phyloP scores from a whole-genome alignment of 2,797 vertebrate species.

The Siniperca scherzeri region DNA sequence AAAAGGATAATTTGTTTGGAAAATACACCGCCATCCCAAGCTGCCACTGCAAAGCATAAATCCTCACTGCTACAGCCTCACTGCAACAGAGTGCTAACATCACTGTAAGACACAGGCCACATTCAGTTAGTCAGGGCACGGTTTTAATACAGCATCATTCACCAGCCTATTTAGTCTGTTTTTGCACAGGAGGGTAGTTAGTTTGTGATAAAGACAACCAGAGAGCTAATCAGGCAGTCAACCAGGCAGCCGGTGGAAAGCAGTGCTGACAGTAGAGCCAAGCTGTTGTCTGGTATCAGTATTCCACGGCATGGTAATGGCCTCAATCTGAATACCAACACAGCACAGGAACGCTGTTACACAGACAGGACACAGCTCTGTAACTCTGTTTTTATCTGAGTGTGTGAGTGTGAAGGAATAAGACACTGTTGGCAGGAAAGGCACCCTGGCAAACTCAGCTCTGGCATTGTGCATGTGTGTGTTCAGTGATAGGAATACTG shows the following conservation, averaged over 20 bases:
- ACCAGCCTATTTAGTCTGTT: neutral
- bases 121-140: neutral
- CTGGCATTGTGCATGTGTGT: conserved; percentile 29
- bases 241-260: conserved; percentile 16
- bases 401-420: conserved; percentile 25
- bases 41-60: neutral
- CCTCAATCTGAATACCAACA: conserved; percentile 45
- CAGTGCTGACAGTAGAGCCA: conserved; percentile 40
- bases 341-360: conserved; percentile 27
- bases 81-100: neutral
- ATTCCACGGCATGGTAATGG: conserved; percentile 25
- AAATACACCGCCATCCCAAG: neutral
- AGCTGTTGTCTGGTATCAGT: conserved; percentile 38
- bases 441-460: conserved; percentile 19
- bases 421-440: conserved; percentile 40
- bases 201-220: conserved; percentile 9
- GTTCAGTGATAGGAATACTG: conserved; percentile 15
- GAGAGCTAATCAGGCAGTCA: conserved; percentile 14
- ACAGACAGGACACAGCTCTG: conserved; percentile 24
- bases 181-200: conserved; percentile 1
- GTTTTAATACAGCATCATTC: conserved; percentile 8
- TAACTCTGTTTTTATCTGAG: conserved; percentile 4
- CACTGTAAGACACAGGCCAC: neutral
- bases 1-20: neutral
- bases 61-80: neutral